These are phyloP conservation scores for Drosophila suboccidentalis DNA, from an alignment of 2,888 invertebrate genomes.

Conservation along the genomic window DNA sequence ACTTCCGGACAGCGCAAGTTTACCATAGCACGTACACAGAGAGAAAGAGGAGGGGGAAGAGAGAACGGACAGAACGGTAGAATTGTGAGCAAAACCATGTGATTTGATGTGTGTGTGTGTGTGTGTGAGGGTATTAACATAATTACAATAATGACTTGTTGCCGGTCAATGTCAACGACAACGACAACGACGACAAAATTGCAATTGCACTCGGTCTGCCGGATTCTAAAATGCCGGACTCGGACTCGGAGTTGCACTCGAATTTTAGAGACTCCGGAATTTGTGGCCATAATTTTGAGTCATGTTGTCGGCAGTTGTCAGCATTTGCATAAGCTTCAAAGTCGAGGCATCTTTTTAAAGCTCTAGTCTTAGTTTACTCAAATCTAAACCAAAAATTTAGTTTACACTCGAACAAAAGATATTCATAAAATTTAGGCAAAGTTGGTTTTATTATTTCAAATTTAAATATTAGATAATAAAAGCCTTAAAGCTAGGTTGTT, in stretches of 20 bases:
- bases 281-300: slow-evolving; percentile 56
- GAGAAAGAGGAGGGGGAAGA: neutral
- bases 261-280: slow-evolving; percentile 37
- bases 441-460: too few relatives aligned
- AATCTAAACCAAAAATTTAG: slow-evolving; percentile 7
- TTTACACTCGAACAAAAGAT: too few relatives aligned
- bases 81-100: neutral
- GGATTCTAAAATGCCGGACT: neutral
- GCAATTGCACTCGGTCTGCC: slow-evolving; percentile 12
- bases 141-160: slow-evolving; percentile 78
- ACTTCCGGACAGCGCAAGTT: slow-evolving; percentile 52
- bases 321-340: slow-evolving; percentile 46
- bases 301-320: slow-evolving; percentile 49
- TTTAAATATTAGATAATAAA: too few relatives aligned
- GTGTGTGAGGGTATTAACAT: slow-evolving; percentile 59
- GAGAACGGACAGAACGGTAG: neutral
- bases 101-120: slow-evolving; percentile 16
- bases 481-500: too few relatives aligned
- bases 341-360: slow-evolving; percentile 29
- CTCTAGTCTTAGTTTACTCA: neutral
- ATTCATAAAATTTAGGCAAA: too few relatives aligned
- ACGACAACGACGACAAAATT: slow-evolving; percentile 24
- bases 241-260: too few relatives aligned
- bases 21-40: slow-evolving; percentile 31
- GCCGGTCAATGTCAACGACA: slow-evolving; percentile 49